phyloP scores from a whole-genome alignment of 2,888 invertebrate species.

The Lasioglossum pauxillum region DNA sequence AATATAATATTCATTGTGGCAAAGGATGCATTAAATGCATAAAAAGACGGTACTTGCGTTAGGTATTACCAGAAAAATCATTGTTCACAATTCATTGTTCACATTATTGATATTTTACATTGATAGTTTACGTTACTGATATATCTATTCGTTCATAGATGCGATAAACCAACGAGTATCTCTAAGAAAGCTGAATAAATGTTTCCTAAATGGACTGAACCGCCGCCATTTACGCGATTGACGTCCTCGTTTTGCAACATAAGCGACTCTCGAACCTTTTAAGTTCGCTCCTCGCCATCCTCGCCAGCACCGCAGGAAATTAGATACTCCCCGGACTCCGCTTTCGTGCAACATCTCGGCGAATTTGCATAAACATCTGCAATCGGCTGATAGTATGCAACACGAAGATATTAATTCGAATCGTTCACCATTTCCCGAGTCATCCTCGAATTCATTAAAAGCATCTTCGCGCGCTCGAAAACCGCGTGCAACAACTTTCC shows the following conservation, averaged over 20 bases:
- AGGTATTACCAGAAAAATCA: background rate
- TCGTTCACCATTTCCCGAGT: background rate
- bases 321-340: background rate
- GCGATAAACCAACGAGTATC: background rate
- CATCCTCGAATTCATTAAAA: background rate
- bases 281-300: background rate
- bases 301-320: background rate
- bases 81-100: background rate
- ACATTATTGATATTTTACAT: background rate
- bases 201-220: background rate
- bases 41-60: background rate
- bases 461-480: background rate
- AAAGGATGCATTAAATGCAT: background rate
- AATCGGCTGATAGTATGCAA: background rate
- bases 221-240: background rate
- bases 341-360: background rate
- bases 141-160: background rate
- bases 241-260: background rate
- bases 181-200: background rate
- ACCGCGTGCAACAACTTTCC: background rate
- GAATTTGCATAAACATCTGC: background rate
- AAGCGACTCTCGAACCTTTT: background rate
- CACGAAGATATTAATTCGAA: background rate
- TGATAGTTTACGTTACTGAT: background rate
- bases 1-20: no score